Evolutionary conservation across 2,888 invertebrate species (phyloP).

Genomic region (Lamellibrachia satsuma): DNA sequence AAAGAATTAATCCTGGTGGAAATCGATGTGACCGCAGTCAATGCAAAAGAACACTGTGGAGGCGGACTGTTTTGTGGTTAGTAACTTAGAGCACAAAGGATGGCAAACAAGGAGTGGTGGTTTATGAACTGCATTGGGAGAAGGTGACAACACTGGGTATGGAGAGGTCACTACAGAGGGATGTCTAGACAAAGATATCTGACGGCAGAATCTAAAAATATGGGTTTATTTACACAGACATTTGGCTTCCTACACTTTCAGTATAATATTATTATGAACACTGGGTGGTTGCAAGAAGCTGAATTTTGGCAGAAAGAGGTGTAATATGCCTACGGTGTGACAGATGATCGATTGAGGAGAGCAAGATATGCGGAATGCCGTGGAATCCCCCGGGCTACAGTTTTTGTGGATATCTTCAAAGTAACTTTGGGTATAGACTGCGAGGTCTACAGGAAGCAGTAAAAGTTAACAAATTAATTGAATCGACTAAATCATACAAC

Average conservation of each 20-base stretch:
- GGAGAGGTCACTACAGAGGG: not conserved
- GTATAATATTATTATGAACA: not conserved
- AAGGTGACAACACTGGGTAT: not conserved
- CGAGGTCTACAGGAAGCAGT: not conserved
- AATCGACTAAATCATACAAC: not conserved
- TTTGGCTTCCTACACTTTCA: not conserved
- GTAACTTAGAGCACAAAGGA: slow-evolving; percentile 1
- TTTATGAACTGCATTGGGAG: not conserved
- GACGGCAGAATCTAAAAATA: not conserved
- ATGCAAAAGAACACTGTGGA: not conserved
- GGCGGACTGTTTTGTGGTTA: not conserved
- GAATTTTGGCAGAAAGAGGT: not conserved
- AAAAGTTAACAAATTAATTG: not conserved
- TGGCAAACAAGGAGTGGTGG: not conserved
- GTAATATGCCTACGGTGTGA: not conserved
- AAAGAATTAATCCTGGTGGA: slow-evolving; percentile 3
- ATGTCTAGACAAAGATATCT: not conserved
- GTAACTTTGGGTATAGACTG: not conserved
- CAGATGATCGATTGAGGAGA: not conserved
- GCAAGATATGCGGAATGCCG: not conserved
- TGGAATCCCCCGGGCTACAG: not conserved
- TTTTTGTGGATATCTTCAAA: not conserved
- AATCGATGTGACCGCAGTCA: not conserved
- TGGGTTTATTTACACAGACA: not conserved
- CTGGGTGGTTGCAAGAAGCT: not conserved